These are phyloP conservation scores for Tiliacea citrago DNA, from an alignment of 2,888 invertebrate genomes.

Conservation along the genomic window DNA sequence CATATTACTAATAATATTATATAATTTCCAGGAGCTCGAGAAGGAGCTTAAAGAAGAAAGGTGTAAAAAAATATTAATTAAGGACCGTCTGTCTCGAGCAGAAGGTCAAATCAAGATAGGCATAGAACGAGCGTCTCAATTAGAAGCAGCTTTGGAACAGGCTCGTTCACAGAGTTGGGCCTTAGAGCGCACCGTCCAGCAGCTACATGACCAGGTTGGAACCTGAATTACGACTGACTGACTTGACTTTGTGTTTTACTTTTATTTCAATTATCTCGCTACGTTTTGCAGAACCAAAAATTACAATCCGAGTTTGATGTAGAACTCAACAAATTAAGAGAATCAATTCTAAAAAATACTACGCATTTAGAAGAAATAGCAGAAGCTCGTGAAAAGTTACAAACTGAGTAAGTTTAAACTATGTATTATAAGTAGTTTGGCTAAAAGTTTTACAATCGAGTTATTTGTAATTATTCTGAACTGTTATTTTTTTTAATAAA, in stretches of 20 bases:
- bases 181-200: slow-evolving; percentile 79
- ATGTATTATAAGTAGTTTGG: background rate
- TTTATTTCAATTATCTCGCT: background rate
- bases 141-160: slow-evolving; percentile 80
- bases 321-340: slow-evolving; percentile 80
- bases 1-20: background rate
- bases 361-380: slow-evolving; percentile 82
- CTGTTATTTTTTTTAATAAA: background rate
- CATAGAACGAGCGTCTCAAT: slow-evolving; percentile 73
- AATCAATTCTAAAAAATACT: slow-evolving; percentile 81
- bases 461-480: background rate
- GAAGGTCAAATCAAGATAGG: slow-evolving; percentile 80
- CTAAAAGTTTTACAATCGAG: background rate
- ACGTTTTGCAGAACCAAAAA: slow-evolving; percentile 76
- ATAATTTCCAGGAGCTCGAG: slow-evolving; percentile 78
- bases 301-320: slow-evolving; percentile 80
- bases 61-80: slow-evolving; percentile 72
- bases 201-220: slow-evolving; percentile 80
- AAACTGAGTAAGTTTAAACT: slow-evolving; percentile 81
- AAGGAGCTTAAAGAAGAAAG: slow-evolving; percentile 83
- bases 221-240: background rate
- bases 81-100: slow-evolving; percentile 75
- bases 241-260: background rate
- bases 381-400: slow-evolving; percentile 80
- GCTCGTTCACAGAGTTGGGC: slow-evolving; percentile 72